Conservation (phyloP, 2,888 invertebrate genomes). For the Eucera pruinosa region DNA sequence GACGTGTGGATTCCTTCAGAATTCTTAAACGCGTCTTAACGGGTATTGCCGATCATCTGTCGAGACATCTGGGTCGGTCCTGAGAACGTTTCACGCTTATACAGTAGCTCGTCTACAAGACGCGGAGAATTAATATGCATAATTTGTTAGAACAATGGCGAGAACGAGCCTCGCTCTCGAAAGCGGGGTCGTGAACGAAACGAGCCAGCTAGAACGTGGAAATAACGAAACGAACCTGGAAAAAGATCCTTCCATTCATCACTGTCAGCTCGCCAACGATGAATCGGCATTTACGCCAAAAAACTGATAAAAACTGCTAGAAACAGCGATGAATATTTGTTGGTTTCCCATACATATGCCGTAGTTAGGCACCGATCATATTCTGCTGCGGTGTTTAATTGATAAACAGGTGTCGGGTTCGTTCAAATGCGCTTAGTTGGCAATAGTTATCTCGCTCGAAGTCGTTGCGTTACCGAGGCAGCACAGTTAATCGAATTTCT, state of each 20-base stretch:
- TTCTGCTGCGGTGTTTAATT: conserved; percentile 12
- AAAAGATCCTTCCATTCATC: conserved; percentile 45
- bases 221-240: conserved; percentile 59
- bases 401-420: conserved; percentile 52
- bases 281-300: not conserved
- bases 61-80: conserved; percentile 65
- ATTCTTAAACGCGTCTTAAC: conserved; percentile 50
- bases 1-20: conserved; percentile 19
- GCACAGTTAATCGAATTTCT: conserved; percentile 13
- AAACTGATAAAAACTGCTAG: not conserved
- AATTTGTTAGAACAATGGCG: conserved; percentile 74
- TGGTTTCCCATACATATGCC: not conserved
- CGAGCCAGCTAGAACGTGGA: conserved; percentile 65
- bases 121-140: conserved; percentile 71
- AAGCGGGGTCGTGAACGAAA: conserved; percentile 68
- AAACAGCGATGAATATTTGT: not conserved
- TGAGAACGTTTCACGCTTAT: conserved; percentile 67
- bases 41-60: conserved; percentile 59
- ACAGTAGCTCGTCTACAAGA: conserved; percentile 57
- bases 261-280: not conserved
- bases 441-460: conserved; percentile 34
- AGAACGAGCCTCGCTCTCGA: conserved; percentile 70
- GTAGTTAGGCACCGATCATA: too few species aligned
- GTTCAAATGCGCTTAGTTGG: conserved; percentile 20
- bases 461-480: conserved; percentile 7